Conservation (phyloP, 2,888 invertebrate genomes). For the Eudemis profundana region DNA sequence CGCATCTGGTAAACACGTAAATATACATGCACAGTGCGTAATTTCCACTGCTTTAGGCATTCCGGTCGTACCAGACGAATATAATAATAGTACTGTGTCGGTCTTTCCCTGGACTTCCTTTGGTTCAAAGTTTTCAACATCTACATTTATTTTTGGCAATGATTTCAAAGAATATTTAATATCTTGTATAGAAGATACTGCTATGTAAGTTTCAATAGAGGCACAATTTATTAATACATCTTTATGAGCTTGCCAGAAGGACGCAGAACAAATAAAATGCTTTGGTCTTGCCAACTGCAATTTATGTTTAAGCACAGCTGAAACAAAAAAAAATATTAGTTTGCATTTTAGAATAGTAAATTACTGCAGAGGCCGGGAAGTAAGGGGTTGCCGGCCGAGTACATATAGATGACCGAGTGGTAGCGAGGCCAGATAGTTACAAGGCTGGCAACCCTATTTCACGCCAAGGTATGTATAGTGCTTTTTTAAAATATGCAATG, state of each 20-base stretch:
- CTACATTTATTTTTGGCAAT: background rate
- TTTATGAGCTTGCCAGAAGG: conserved; percentile 16
- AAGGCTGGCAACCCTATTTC: too few relatives aligned
- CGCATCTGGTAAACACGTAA: conserved; percentile 17
- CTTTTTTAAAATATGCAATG: too few relatives aligned
- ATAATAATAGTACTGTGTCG: conserved; percentile 16
- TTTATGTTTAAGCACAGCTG: conserved; percentile 19
- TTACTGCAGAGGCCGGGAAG: too few relatives aligned
- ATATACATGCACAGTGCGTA: conserved; percentile 13
- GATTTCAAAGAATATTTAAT: conserved; percentile 2
- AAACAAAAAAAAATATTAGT: too few relatives aligned
- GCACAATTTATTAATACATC: conserved; percentile 13
- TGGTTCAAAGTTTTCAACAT: conserved; percentile 18
- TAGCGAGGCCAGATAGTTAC: too few relatives aligned
- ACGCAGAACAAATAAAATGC: conserved; percentile 8
- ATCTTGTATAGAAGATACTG: conserved; percentile 3
- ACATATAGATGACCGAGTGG: too few relatives aligned
- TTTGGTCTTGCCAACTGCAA: conserved; percentile 16
- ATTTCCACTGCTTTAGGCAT: conserved; percentile 23
- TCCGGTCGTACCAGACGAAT: conserved; percentile 30
- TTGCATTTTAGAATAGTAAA: too few relatives aligned
- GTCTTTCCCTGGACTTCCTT: conserved; percentile 9
- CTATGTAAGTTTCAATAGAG: conserved; percentile 11
- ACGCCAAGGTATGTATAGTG: too few relatives aligned
- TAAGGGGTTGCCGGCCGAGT: too few relatives aligned